These are phyloP conservation scores for Diarsia brunnea DNA, from an alignment of 2,888 invertebrate genomes.

Conservation along the genomic window DNA sequence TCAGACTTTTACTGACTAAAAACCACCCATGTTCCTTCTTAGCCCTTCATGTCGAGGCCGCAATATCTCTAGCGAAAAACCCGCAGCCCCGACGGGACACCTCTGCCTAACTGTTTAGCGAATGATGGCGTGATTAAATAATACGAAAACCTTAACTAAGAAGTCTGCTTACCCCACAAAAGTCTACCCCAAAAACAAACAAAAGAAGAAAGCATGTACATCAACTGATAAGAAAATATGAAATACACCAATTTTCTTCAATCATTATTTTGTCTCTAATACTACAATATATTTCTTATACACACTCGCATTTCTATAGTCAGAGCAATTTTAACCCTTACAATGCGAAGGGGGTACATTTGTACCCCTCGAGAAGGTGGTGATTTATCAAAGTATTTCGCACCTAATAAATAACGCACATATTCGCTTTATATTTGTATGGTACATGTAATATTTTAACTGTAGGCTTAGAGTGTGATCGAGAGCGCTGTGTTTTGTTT, in stretches of 20 bases:
- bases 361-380: conserved; percentile 73
- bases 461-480: conserved; percentile 72
- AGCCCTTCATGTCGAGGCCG: too few species aligned
- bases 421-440: conserved; percentile 76
- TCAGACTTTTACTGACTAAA: too few species aligned
- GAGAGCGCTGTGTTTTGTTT: conserved; percentile 55
- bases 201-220: conserved; percentile 46
- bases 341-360: conserved; percentile 67
- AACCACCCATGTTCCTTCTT: too few species aligned
- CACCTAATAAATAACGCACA: conserved; percentile 87
- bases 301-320: conserved; percentile 64
- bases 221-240: conserved; percentile 52
- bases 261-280: conserved; percentile 63
- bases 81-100: too few species aligned
- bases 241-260: conserved; percentile 61
- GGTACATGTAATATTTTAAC: conserved; percentile 78
- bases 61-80: too few species aligned
- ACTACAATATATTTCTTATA: conserved; percentile 66
- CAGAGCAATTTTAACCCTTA: conserved; percentile 74
- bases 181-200: conserved; percentile 38
- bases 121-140: background rate
- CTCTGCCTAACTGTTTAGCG: too few species aligned
- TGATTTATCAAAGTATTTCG: conserved; percentile 87
- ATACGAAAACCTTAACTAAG: background rate
- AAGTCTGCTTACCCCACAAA: conserved; percentile 2